phyloP scores from a whole-genome alignment of 2,113 vertebrate genomes.

The Hippolais icterina region DNA sequence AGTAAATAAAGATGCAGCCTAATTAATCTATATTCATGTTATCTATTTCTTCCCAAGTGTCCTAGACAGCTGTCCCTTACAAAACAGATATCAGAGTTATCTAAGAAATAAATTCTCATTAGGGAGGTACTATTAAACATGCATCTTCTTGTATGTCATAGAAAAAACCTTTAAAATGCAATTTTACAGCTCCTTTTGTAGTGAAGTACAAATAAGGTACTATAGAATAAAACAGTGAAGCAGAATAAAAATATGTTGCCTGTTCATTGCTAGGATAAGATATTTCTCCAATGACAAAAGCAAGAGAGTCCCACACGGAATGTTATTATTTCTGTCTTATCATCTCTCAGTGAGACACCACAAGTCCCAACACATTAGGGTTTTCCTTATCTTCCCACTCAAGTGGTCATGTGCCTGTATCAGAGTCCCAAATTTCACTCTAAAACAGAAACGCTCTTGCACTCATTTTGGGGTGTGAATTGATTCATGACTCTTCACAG shows the following conservation, averaged over 20 bases:
- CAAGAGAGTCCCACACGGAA: neutral
- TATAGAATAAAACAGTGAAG: neutral
- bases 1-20: slow-evolving; percentile 17
- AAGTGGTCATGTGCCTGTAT: neutral
- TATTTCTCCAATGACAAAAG: neutral
- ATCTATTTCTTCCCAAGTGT: neutral
- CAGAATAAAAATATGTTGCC: neutral
- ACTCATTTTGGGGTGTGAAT: slow-evolving; percentile 8
- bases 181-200: neutral
- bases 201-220: neutral
- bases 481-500: neutral
- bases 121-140: neutral
- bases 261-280: neutral
- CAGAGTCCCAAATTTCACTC: neutral
- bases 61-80: neutral
- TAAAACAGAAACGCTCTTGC: neutral
- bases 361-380: neutral
- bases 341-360: neutral
- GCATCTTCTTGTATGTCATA: neutral
- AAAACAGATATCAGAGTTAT: neutral
- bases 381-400: neutral
- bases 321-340: neutral
- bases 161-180: neutral
- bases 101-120: neutral
- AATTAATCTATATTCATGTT: slow-evolving; percentile 4